Base-by-base conservation (phyloP, 2,888 invertebrate species). In the Dryobota labecula region DNA sequence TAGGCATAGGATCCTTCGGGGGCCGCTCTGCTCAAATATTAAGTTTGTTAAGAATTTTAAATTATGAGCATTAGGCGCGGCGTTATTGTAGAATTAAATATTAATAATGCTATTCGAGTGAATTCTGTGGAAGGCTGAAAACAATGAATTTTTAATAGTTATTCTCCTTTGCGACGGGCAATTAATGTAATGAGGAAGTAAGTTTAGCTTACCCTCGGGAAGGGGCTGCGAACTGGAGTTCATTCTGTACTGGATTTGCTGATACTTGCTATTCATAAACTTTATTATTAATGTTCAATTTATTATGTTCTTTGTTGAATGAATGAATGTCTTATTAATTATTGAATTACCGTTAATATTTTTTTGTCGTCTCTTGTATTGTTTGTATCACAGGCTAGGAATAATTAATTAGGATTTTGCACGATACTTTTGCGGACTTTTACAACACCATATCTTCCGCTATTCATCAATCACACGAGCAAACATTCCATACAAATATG, bases 31-130 rank as follows among this genome's bases (percentile, higher is more conserved):
- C 89, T 95, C 92, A 94, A 95, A 95, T 95, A 94, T 94, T 94
- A 94, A 95, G 92, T 95, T 94, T 91, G 90, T 90, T 92, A 92
- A 94, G 94, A 94, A 95, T 95, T 95, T 95, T 92, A 95, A 94
- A 95, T 95, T 92, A 92, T 86, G 90, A 91, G 88, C 90, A 93
- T 94, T 94, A 95, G 92, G 91, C 90, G 88, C 87, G 92, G 92
- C 91, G 91, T 93, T 93, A 93, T 89, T 87, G 90, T 86, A 84
- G 87, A 92, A 93, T 95, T 93, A 93, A 95, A 94, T 94, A 95
- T 95, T 95, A 93, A 95, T 93, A 94, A 92, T 90, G 90, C 90
- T 93, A 93, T 93, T 87, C 90, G 84, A 89, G 88, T 84, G 86
- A 92, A 92, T 89, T 93, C 88, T 86, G 89, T 83, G 83, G 88